Evolutionary conservation across 2,113 vertebrate genomes (phyloP), one percentile per base, ranked within the genome.

Genomic region (Sterrhoptilus dennistouni): DNA sequence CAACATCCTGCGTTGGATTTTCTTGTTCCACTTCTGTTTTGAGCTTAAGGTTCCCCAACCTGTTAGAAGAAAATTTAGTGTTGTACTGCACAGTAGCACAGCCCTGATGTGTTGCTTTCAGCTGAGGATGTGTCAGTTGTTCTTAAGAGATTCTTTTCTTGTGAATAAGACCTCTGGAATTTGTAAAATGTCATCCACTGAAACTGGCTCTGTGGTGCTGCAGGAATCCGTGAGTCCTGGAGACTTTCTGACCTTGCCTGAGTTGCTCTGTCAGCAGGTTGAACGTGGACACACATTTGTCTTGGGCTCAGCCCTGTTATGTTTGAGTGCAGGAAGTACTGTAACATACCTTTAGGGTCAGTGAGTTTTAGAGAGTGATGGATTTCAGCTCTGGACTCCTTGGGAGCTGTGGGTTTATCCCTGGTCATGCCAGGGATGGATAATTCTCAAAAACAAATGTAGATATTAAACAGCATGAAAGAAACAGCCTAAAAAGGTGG

Each of bases 291-390:
- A 45, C 31, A 63, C 12, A 12, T 88, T 75, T 82, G 61, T 70
- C 57, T 75, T 79, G 49, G 63, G 16, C 44, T 88, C n/a, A 76
- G 79, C 27, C 38, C 38, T n/a, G 18, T 11, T 79, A 4, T 57
- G 36, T 95, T 89, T 2, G 9, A 8, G 13, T 87, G 57, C 35
- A 79, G 70, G 70, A 97, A 87, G 52, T 16, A 15, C 65, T 63
- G 14, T 24, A 52, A 47, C 0, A 0, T 27, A 9, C 35, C 40
- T 42, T 29, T 5, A 47, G 38, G 47, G 78, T 70, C 65, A 64
- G 44, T 60, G 81, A 56, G 24, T 44, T 93, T 66, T 54, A 75
- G 90, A 75, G 66, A 86, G 35, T 57, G 66, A 86, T 79, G 29
- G 25, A 77, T 92, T 79, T 63, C 45, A 40, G 27, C 61, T 65